A percentile compares a stretch with the other conserved stretches of the same genome.
These are phyloP conservation scores for Tragelaphus scriptus DNA, from an alignment of 2,113 vertebrate species.

Conservation along the genomic window DNA sequence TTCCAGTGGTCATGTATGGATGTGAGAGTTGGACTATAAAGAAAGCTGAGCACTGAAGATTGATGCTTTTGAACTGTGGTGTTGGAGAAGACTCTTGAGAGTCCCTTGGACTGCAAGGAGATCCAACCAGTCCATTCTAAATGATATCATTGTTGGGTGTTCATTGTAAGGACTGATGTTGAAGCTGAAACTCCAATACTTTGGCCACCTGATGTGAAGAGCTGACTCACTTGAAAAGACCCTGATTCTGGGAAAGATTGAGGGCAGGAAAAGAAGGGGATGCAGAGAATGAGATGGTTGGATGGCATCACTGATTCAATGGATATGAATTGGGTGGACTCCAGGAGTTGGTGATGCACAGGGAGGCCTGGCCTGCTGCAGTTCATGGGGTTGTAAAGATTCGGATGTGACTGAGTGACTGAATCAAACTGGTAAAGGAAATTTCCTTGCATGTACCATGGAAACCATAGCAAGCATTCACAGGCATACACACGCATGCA, in stretches of 20 bases:
- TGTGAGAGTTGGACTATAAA: background rate
- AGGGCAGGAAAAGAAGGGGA: background rate
- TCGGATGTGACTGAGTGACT: rapidly evolving
- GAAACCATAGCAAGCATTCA: background rate
- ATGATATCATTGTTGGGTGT: background rate
- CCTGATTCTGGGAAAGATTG: background rate
- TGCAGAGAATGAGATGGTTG: background rate
- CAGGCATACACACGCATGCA: rapidly evolving
- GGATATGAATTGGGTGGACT: background rate
- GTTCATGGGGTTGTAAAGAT: background rate
- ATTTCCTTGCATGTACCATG: background rate
- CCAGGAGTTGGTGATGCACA: rapidly evolving
- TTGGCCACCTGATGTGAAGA: rapidly evolving
- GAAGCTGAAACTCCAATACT: background rate
- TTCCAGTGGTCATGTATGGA: background rate
- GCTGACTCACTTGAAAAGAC: background rate
- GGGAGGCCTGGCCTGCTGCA: rapidly evolving
- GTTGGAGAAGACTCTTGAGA: background rate
- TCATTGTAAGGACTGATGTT: background rate
- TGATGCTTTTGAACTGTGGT: background rate
- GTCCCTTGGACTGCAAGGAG: background rate
- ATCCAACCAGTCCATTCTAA: background rate
- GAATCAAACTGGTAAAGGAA: background rate
- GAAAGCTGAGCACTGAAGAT: background rate
- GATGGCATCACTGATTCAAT: rapidly evolving